Evolutionary conservation across 2,797 vertebrate genomes (phyloP).

Genomic region (Emydoidea blandingii): DNA sequence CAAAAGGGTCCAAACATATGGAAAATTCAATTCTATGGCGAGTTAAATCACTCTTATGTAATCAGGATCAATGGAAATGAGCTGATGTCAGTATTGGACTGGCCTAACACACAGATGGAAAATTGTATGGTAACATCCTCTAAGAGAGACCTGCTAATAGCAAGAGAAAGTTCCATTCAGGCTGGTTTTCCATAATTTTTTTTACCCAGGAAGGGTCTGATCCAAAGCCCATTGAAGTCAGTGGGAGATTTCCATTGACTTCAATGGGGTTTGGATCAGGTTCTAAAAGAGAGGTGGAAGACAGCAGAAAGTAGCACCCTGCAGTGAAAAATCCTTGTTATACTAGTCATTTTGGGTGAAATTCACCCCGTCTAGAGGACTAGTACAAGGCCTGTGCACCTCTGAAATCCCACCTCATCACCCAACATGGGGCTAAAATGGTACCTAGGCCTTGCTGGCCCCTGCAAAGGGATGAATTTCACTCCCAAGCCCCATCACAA

Average conservation of each 20-base stretch:
- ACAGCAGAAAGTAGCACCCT: not conserved
- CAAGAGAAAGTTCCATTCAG: not conserved
- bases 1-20: conserved; percentile 61
- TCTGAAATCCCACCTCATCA: too few species aligned
- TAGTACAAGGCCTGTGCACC: not conserved
- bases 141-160: conserved; percentile 26
- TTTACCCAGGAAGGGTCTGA: conserved; percentile 4
- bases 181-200: conserved; percentile 37
- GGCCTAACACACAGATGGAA: conserved; percentile 65
- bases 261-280: not conserved
- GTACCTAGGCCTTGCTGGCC: too few species aligned
- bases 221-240: not conserved
- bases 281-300: not conserved
- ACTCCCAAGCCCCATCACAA: too few species aligned
- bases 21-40: conserved; percentile 67
- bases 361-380: fast-evolving
- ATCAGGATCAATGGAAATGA: conserved; percentile 65
- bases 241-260: not conserved
- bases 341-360: not conserved
- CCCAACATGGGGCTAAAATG: not conserved
- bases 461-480: too few species aligned
- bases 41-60: conserved; percentile 70
- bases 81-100: conserved; percentile 72
- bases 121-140: conserved; percentile 33
- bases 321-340: not conserved